A percentile compares a stretch with the other conserved stretches of the same genome.
Conservation (phyloP, 2,797 vertebrate species). For the Macropus fuliginosus region DNA sequence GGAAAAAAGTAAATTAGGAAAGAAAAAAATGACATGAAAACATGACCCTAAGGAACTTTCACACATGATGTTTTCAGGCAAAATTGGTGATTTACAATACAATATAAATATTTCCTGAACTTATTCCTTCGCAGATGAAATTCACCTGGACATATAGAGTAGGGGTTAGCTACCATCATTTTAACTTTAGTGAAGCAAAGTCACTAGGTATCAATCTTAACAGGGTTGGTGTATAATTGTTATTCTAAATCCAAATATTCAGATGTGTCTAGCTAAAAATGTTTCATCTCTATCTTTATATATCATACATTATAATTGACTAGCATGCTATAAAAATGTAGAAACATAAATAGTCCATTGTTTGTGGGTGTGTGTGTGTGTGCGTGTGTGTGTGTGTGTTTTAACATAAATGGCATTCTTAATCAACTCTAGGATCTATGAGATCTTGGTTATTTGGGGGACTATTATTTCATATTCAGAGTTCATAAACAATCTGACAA, state of each 20-base stretch:
- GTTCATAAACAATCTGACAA: conserved; percentile 57
- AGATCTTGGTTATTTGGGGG: conserved; percentile 58
- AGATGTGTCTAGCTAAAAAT: background rate
- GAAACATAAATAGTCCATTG: conserved; percentile 60
- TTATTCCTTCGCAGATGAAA: background rate
- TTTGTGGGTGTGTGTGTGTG: background rate
- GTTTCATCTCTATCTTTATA: background rate
- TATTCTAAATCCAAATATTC: background rate
- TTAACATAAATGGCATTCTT: conserved; percentile 72
- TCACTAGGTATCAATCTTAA: background rate
- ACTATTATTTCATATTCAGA: conserved; percentile 68
- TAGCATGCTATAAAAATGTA: conserved; percentile 63
- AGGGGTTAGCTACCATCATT: background rate
- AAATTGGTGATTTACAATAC: background rate
- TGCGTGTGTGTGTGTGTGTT: conserved; percentile 36
- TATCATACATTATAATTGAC: conserved; percentile 37
- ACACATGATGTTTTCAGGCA: background rate
- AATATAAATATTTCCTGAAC: background rate
- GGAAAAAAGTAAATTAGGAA: background rate
- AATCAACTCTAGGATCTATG: conserved; percentile 59
- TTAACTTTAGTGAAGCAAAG: background rate
- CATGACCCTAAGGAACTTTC: background rate
- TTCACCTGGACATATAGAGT: background rate
- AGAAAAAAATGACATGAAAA: background rate
- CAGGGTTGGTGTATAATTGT: background rate